Conservation (phyloP, 2,113 vertebrate species). For the Xiphias gladius region DNA sequence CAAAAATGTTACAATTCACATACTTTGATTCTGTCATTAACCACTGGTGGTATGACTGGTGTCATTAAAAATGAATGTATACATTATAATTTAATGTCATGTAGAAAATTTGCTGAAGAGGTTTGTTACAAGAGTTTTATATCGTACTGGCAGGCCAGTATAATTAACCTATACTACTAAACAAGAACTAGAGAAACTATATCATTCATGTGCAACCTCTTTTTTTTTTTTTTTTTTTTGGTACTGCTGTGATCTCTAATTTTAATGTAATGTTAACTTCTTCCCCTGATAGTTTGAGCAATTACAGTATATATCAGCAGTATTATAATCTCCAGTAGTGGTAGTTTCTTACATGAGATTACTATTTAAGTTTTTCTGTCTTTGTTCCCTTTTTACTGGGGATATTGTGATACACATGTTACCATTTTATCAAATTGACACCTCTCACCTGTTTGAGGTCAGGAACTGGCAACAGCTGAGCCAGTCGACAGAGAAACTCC, state of each 20-base stretch:
- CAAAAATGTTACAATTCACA: too few relatives aligned
- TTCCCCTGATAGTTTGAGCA: background rate
- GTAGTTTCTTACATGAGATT: background rate
- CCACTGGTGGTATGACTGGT: too few relatives aligned
- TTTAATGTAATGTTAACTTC: background rate
- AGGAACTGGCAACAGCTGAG: slow-evolving; percentile 78
- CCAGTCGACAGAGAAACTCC: slow-evolving; percentile 84
- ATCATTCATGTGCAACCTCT: background rate
- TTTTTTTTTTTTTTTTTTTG: background rate
- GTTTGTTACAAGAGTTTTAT: too few relatives aligned
- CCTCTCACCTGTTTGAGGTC: slow-evolving; percentile 75
- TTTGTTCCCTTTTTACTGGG: background rate
- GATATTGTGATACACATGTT: background rate
- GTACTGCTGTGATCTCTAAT: background rate
- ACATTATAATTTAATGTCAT: too few relatives aligned
- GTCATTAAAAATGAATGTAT: too few relatives aligned
- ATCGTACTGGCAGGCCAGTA: too few relatives aligned
- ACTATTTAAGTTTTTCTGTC: background rate
- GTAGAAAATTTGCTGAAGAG: too few relatives aligned
- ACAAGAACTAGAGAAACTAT: background rate
- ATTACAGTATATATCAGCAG: background rate
- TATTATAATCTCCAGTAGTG: background rate
- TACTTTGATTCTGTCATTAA: too few relatives aligned
- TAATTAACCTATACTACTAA: too few relatives aligned
- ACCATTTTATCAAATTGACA: background rate